These are phyloP conservation scores for Acromyrmex heyeri DNA, from an alignment of 1,140 invertebrate species.

Conservation along the genomic window DNA sequence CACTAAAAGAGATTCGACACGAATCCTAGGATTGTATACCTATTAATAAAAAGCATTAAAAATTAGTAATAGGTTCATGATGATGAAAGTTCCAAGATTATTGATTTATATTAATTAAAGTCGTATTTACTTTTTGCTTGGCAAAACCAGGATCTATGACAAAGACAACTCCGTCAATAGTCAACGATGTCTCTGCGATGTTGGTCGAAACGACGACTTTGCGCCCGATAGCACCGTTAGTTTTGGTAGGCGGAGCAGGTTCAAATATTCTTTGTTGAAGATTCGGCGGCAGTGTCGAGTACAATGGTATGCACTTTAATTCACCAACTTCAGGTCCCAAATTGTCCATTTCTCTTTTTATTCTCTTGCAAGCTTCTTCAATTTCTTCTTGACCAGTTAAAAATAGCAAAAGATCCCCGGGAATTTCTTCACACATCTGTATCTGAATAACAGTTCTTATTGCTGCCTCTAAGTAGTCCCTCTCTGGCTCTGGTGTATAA, in stretches of 20 bases:
- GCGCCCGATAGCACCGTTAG: slow-evolving; percentile 97
- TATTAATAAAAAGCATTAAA: slow-evolving; percentile 74
- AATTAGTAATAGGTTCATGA: slow-evolving; percentile 44
- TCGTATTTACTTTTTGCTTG: slow-evolving; percentile 95
- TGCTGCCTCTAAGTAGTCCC: slow-evolving; percentile 99
- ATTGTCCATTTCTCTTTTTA: slow-evolving; percentile 98
- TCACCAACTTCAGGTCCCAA: slow-evolving; percentile 98
- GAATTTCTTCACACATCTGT: slow-evolving; percentile 98
- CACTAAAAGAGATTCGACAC: slow-evolving; percentile 98
- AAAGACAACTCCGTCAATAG: slow-evolving; percentile 99
- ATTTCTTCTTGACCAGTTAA: slow-evolving; percentile 99
- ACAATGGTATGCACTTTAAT: slow-evolving; percentile 99
- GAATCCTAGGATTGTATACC: slow-evolving; percentile 98
- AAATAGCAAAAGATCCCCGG: slow-evolving; percentile 98
- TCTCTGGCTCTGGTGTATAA: slow-evolving; percentile 99
- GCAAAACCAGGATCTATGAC: slow-evolving; percentile 99
- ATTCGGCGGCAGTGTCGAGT: slow-evolving; percentile 99
- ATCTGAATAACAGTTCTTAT: slow-evolving; percentile 99
- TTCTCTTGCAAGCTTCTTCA: slow-evolving; percentile 99
- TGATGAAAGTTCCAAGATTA: slow-evolving; percentile 23
- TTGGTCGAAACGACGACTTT: slow-evolving; percentile 99
- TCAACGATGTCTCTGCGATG: slow-evolving; percentile 99
- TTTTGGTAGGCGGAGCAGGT: slow-evolving; percentile 95
- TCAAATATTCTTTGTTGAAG: slow-evolving; percentile 99
- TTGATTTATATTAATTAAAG: slow-evolving; percentile 8